These are phyloP conservation scores for Channallabes apus DNA, from an alignment of 2,797 vertebrate species.

Conservation along the genomic window DNA sequence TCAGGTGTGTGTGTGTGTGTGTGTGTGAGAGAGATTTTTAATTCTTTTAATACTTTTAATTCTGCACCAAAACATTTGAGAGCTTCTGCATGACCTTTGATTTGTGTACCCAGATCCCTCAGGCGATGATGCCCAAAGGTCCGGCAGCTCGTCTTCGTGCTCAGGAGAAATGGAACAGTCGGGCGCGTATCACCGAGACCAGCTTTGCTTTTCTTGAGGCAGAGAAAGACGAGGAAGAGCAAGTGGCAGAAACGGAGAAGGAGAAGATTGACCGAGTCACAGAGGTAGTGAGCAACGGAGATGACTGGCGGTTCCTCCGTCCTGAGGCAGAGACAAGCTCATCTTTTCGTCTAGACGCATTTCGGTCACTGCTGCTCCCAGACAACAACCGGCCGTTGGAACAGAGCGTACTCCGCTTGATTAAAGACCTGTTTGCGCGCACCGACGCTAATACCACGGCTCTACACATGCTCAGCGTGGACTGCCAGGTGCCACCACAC, in stretches of 20 bases:
- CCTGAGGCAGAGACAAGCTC: slow-evolving; percentile 76
- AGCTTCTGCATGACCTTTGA: neutral
- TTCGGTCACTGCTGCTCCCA: slow-evolving; percentile 76
- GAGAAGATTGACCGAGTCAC: slow-evolving; percentile 27
- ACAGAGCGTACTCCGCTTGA: slow-evolving; percentile 64
- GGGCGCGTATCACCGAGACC: slow-evolving; percentile 76
- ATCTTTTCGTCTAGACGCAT: slow-evolving; percentile 72
- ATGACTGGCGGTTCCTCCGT: slow-evolving; percentile 67
- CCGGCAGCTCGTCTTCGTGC: slow-evolving; percentile 75
- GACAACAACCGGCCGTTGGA: slow-evolving; percentile 84
- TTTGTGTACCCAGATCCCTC: slow-evolving; percentile 38
- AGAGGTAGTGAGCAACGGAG: slow-evolving; percentile 21
- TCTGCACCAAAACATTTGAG: neutral
- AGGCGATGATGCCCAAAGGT: slow-evolving; percentile 55
- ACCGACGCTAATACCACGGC: slow-evolving; percentile 71
- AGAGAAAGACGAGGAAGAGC: slow-evolving; percentile 46
- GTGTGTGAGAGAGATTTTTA: neutral
- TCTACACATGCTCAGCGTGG: slow-evolving; percentile 81
- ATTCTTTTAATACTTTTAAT: neutral
- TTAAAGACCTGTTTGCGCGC: slow-evolving; percentile 79
- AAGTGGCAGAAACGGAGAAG: slow-evolving; percentile 21
- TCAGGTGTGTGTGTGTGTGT: slow-evolving; percentile 64
- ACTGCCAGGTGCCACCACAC: slow-evolving; percentile 78
- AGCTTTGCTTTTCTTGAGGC: slow-evolving; percentile 80
- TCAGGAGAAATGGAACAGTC: slow-evolving; percentile 80